Conservation (phyloP, 2,888 invertebrate species). For the Lamellibrachia satsuma region DNA sequence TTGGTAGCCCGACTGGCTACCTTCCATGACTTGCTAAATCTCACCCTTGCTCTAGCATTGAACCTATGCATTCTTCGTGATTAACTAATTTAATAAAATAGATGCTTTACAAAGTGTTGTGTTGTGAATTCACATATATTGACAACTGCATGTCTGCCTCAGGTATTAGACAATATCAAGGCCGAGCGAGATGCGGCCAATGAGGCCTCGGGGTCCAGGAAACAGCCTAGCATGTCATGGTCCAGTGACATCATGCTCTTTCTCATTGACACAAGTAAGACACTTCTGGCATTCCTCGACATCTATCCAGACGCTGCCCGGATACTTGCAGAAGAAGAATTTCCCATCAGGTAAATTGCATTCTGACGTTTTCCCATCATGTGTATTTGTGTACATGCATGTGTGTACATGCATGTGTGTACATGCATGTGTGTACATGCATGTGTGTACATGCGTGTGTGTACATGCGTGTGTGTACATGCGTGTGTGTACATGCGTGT, state of each 20-base stretch:
- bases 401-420: background rate
- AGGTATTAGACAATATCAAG: constrained; percentile 65
- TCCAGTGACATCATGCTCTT: constrained; percentile 72
- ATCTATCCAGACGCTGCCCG: constrained; percentile 72
- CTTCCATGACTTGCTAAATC: background rate
- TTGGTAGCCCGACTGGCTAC: no score
- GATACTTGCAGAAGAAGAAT: constrained; percentile 71
- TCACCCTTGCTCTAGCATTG: background rate
- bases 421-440: background rate
- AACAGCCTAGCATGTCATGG: background rate
- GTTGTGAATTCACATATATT: background rate
- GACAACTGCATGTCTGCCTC: constrained; percentile 25
- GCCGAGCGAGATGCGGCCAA: background rate
- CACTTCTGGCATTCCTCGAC: constrained; percentile 76
- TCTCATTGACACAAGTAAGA: constrained; percentile 76
- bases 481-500: background rate
- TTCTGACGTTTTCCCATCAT: background rate
- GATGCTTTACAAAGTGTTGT: background rate
- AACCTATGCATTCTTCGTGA: background rate
- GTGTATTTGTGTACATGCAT: background rate
- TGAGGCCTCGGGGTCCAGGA: background rate
- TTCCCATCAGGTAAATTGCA: constrained; percentile 50
- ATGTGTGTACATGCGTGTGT: background rate
- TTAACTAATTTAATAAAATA: background rate
- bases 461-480: background rate